Conservation (phyloP, 2,113 vertebrate species). For the Pavo muticus region DNA sequence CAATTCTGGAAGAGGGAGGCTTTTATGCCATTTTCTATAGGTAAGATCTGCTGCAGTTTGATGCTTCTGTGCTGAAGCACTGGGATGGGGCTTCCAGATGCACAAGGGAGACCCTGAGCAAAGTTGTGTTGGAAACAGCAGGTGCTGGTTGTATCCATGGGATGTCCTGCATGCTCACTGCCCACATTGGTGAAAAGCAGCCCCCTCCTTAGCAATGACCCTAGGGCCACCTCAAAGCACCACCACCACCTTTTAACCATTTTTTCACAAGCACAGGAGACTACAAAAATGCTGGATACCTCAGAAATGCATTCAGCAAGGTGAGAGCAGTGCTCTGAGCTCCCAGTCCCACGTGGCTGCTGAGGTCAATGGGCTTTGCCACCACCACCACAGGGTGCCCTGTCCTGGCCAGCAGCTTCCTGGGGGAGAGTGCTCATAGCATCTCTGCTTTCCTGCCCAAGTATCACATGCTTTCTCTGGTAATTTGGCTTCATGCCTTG, state of each 20-base stretch:
- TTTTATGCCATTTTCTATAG: slow-evolving; percentile 87
- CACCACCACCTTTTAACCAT: background rate
- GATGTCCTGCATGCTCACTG: background rate
- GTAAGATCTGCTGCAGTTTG: slow-evolving; percentile 60
- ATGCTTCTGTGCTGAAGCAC: accelerated
- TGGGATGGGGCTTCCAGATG: background rate
- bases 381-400: too few relatives aligned
- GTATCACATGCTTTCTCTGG: too few relatives aligned
- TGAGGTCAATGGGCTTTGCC: too few relatives aligned
- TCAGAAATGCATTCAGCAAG: background rate
- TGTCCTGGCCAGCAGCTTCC: too few relatives aligned
- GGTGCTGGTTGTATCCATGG: background rate
- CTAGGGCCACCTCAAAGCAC: too few relatives aligned
- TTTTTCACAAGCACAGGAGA: background rate
- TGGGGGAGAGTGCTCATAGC: too few relatives aligned
- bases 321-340: background rate
- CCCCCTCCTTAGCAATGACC: too few relatives aligned
- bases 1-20: slow-evolving; percentile 80
- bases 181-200: background rate
- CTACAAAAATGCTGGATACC: too few relatives aligned
- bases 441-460: too few relatives aligned
- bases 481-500: too few relatives aligned
- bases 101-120: background rate
- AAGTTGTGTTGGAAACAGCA: background rate
- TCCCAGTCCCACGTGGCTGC: too few relatives aligned